Evolutionary conservation across 2,888 invertebrate species (phyloP).

Genomic region (Callimorpha dominula): DNA sequence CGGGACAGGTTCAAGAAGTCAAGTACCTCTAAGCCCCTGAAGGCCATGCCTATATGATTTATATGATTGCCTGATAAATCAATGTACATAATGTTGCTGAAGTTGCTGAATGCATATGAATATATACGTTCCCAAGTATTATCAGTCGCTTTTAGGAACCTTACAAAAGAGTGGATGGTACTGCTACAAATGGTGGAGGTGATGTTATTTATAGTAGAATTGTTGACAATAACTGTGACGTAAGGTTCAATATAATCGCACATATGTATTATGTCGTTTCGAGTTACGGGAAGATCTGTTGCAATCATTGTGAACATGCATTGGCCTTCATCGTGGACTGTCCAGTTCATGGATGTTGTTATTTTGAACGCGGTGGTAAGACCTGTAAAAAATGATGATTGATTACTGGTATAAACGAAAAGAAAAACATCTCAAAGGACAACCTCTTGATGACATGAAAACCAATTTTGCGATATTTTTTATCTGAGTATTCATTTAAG

Average conservation of each 20-base stretch:
- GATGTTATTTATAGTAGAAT: slow-evolving; percentile 21
- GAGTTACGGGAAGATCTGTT: slow-evolving; percentile 5
- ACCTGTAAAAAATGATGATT: slow-evolving; percentile 30
- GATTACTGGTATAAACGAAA: not conserved
- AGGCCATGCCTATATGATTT: slow-evolving; percentile 28
- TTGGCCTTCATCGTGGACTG: slow-evolving; percentile 20
- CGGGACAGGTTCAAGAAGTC: slow-evolving; percentile 39
- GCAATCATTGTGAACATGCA: slow-evolving; percentile 40
- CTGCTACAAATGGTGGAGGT: slow-evolving; percentile 22
- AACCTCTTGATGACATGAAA: too few species aligned
- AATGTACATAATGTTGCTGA: slow-evolving; percentile 36
- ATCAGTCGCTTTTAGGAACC: slow-evolving; percentile 25
- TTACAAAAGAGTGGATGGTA: slow-evolving; percentile 23
- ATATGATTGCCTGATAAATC: slow-evolving; percentile 41
- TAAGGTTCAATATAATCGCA: slow-evolving; percentile 25
- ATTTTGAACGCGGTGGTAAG: slow-evolving; percentile 13
- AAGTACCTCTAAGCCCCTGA: slow-evolving; percentile 32
- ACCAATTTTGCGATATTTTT: not conserved
- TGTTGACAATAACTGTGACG: slow-evolving; percentile 31
- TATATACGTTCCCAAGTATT: slow-evolving; percentile 33
- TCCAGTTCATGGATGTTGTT: slow-evolving; percentile 17
- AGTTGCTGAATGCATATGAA: slow-evolving; percentile 34
- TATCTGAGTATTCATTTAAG: not conserved
- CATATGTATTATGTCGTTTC: slow-evolving; percentile 4
- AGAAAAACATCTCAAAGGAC: not conserved